phyloP scores from a whole-genome alignment of 2,113 vertebrate genomes.

The Atrichornis clamosus region DNA sequence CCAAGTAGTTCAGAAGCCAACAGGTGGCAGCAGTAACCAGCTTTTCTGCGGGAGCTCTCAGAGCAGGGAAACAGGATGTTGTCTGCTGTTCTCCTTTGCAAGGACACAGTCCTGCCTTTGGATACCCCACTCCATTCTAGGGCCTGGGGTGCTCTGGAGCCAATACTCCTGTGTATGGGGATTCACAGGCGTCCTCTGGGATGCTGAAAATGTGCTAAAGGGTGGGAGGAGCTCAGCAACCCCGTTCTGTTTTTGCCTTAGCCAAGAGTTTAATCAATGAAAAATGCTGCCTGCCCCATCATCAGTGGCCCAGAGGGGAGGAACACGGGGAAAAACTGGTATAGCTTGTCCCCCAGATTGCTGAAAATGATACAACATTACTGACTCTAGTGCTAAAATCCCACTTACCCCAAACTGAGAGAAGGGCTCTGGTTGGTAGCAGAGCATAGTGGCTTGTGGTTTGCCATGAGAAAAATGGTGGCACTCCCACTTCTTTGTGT shows the following conservation, averaged over 20 bases:
- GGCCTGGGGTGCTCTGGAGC: neutral
- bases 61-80: neutral
- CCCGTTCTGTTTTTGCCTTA: neutral
- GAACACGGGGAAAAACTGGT: neutral
- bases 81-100: neutral
- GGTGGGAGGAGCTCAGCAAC: neutral
- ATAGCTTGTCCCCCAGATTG: neutral
- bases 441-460: neutral
- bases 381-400: neutral
- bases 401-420: neutral
- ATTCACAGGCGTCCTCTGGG: neutral
- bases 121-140: neutral
- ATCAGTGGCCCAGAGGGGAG: neutral
- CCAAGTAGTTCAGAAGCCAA: neutral
- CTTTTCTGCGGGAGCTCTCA: neutral
- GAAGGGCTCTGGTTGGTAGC: neutral
- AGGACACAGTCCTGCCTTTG: neutral
- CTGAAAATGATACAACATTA: neutral
- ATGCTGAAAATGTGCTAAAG: neutral
- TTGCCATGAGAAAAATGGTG: neutral
- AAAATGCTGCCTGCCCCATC: neutral
- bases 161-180: neutral
- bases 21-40: slow-evolving; percentile 40
- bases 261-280: neutral
- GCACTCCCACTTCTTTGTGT: neutral